Conservation (phyloP, 2,797 vertebrate species). For the Dicrostonyx torquatus region DNA sequence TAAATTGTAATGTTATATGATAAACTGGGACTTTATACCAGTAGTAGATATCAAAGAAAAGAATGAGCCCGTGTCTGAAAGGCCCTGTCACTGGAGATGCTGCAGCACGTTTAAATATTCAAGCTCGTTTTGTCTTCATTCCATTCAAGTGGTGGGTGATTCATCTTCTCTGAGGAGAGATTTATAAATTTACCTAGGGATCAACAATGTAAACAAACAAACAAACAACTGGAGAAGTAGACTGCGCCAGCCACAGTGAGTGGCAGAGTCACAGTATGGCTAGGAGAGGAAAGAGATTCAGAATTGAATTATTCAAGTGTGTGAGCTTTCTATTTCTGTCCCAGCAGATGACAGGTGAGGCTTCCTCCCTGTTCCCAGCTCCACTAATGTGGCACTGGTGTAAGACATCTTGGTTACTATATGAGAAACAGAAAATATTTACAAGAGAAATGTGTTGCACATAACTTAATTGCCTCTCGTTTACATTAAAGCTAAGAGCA, state of each 20-base stretch:
- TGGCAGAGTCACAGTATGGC: conserved; percentile 50
- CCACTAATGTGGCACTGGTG: conserved; percentile 53
- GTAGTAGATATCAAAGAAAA: conserved; percentile 87
- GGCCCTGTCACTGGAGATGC: conserved; percentile 85
- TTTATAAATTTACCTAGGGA: conserved; percentile 87
- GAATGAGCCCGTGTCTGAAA: conserved; percentile 85
- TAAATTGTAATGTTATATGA: conserved; percentile 92
- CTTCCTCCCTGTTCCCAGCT: conserved; percentile 4
- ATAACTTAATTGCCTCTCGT: conserved; percentile 87
- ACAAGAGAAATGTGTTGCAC: conserved; percentile 85
- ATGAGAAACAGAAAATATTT: conserved; percentile 86
- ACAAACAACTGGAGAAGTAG: conserved; percentile 59
- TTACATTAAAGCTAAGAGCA: conserved; percentile 87
- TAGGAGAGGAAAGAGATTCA: conserved; percentile 79
- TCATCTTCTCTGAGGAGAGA: conserved; percentile 83
- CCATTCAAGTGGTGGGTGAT: conserved; percentile 85
- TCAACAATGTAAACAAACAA: conserved; percentile 74
- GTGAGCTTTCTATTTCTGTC: conserved; percentile 76
- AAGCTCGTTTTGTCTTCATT: conserved; percentile 88
- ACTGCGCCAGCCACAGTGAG: background rate
- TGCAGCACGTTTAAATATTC: conserved; percentile 88
- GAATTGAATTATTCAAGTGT: conserved; percentile 81
- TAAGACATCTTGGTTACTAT: conserved; percentile 84
- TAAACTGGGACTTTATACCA: conserved; percentile 89
- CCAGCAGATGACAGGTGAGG: conserved; percentile 80